Evolutionary conservation across 2,113 vertebrate genomes (phyloP), one percentile per base, ranked within the genome.

Genomic region (Melanerpes formicivorus): DNA sequence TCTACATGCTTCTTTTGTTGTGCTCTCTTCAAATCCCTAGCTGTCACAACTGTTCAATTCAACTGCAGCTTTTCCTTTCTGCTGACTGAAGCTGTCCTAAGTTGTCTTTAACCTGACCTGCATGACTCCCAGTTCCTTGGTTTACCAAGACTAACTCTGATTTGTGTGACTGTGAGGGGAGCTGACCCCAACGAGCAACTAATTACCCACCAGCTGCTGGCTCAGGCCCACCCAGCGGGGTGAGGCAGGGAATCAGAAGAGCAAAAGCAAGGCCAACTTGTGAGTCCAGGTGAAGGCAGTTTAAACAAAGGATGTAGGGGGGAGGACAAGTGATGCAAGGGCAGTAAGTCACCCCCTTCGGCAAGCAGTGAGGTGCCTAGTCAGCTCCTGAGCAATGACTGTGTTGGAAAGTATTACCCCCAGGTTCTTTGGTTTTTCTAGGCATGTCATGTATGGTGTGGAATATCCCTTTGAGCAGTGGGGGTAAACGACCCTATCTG

Each of bases 1-100:
- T 17, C 32, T 58, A 27, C 40, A 40, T 40, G 40, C 40, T 40
- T 10, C 40, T 37, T 37, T 37, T 83, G 17, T 78, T 67, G 56
- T 90, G 11, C 65, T 40, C 50, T 85, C 40, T 66, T 92, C 66
- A 89, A 81, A 70, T 82, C 12, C 10, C 42, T 73, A 29, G 44
- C 32, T 80, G 26, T 55, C 62, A 73, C 10, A 73, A 7, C 58
- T 46, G 54, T 81, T 79, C 30, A 63, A 7, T 70, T 87, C 11
- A 46, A 23, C 10, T 64, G 16, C 52, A 25, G 15, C 50, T n/a
- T 86, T 72, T 82, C 71, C 17, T 64, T 66, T 19, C 6, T 1
- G 1, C 8, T 89, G 19, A 27, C 2, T 1, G 11, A 23, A 30
- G 1, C 37, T 2, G 1, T 44, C 32, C 25, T 60, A 40, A 75